Evolutionary conservation across 2,797 vertebrate species (phyloP).

Genomic region (Clarias platycephalus): DNA sequence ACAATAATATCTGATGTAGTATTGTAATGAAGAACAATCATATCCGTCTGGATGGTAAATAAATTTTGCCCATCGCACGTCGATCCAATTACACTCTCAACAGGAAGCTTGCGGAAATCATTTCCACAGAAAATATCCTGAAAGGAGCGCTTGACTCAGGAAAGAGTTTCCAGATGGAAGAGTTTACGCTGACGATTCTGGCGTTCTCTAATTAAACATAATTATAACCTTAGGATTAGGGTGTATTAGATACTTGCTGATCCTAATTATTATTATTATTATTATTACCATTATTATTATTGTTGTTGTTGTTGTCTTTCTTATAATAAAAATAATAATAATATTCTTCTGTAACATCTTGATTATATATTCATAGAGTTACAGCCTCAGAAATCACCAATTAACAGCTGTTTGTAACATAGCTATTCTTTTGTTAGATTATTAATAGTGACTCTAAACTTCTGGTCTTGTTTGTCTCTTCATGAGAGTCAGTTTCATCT

Average conservation of each 20-base stretch:
- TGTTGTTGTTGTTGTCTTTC: too few relatives aligned
- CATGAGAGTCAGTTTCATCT: too few relatives aligned
- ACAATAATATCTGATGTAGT: conserved; percentile 17
- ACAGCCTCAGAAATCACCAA: too few relatives aligned
- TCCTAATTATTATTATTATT: conserved; percentile 31
- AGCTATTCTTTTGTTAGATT: too few relatives aligned
- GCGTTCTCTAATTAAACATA: conserved; percentile 71
- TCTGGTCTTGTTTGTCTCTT: too few relatives aligned
- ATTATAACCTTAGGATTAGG: conserved; percentile 71
- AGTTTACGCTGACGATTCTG: conserved; percentile 68
- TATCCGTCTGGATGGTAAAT: conserved; percentile 55
- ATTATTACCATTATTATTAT: too few relatives aligned
- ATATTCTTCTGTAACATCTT: background rate
- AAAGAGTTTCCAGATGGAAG: conserved; percentile 67
- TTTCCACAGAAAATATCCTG: conserved; percentile 66
- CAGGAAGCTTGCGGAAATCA: conserved; percentile 69
- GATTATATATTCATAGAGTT: too few relatives aligned
- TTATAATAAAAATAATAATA: background rate
- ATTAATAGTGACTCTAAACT: too few relatives aligned
- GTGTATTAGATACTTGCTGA: conserved; percentile 67
- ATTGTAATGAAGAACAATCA: conserved; percentile 61
- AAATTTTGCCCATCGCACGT: conserved; percentile 67
- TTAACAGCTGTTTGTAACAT: too few relatives aligned
- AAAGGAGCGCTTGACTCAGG: conserved; percentile 71
- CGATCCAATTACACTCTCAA: conserved; percentile 72